These are phyloP conservation scores for Marasmarcha lunaedactyla DNA, from an alignment of 2,888 invertebrate species.

Conservation along the genomic window DNA sequence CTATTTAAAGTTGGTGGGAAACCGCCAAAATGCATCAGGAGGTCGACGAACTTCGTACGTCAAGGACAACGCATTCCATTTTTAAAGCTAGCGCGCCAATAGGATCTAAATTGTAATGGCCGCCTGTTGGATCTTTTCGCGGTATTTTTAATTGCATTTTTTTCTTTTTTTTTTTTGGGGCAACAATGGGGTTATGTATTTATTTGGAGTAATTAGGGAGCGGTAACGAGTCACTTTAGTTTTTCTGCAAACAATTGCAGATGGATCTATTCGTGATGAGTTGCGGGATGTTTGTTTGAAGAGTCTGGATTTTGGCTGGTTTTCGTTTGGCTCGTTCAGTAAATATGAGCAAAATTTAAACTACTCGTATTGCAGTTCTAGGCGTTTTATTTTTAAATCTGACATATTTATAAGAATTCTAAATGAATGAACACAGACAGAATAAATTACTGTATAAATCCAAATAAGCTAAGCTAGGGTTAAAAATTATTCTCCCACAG, in stretches of 20 bases:
- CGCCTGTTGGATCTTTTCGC: conserved; percentile 63
- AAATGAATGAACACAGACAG: no score
- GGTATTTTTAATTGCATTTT: conserved; percentile 43
- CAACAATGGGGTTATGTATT: conserved; percentile 54
- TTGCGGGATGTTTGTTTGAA: no score
- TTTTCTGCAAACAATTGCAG: conserved; percentile 1
- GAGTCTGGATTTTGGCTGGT: neutral
- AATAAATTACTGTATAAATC: no score
- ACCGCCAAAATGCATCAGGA: conserved; percentile 69
- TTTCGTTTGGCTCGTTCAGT: no score
- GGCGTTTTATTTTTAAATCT: no score
- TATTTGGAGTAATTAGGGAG: conserved; percentile 60
- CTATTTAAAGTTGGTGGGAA: conserved; percentile 35
- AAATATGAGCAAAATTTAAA: no score
- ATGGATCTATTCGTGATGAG: no score
- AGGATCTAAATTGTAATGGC: conserved; percentile 68
- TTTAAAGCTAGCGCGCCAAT: conserved; percentile 67
- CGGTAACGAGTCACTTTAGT: conserved; percentile 39
- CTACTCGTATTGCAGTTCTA: no score
- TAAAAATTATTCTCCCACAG: no score
- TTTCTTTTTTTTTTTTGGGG: conserved; percentile 37
- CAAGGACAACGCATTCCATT: conserved; percentile 71
- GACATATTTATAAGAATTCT: no score
- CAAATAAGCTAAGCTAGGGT: no score
- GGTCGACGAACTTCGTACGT: conserved; percentile 59